Evolutionary conservation across 2,113 vertebrate species (phyloP).

Genomic region (Nettapus auritus): DNA sequence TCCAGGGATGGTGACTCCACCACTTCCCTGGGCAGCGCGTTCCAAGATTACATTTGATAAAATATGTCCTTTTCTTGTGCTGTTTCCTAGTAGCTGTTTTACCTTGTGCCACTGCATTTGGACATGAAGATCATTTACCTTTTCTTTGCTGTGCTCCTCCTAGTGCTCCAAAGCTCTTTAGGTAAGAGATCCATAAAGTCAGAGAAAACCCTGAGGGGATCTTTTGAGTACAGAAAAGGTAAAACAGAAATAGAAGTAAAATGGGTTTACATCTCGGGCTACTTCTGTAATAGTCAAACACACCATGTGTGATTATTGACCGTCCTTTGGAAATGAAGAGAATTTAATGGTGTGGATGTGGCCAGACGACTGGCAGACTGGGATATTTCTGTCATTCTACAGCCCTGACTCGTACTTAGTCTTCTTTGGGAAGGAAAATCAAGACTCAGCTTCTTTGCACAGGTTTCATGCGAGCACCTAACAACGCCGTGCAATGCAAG

Average conservation of each 20-base stretch:
- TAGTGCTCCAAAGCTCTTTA: background rate
- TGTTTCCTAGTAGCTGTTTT: background rate
- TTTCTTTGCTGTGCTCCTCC: background rate
- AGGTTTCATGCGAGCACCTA: slow-evolving; percentile 63
- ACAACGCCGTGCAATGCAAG: background rate
- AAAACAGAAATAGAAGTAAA: background rate
- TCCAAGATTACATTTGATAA: background rate
- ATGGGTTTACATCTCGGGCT: background rate
- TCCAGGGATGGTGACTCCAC: too few species aligned
- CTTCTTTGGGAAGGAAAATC: background rate
- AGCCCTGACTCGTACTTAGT: background rate
- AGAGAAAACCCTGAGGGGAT: background rate
- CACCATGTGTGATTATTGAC: background rate
- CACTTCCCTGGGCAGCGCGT: too few species aligned
- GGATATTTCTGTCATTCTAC: background rate
- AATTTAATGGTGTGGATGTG: background rate
- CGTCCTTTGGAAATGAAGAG: background rate
- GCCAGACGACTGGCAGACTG: background rate
- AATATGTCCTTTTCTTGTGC: rapidly evolving
- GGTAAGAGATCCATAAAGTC: background rate
- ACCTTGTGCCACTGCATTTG: background rate
- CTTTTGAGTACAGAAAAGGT: background rate
- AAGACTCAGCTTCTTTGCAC: background rate
- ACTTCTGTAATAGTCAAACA: background rate
- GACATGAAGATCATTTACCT: slow-evolving; percentile 36